These are phyloP conservation scores for Rhyacichthys aspro DNA, from an alignment of 2,797 vertebrate species.

Conservation along the genomic window DNA sequence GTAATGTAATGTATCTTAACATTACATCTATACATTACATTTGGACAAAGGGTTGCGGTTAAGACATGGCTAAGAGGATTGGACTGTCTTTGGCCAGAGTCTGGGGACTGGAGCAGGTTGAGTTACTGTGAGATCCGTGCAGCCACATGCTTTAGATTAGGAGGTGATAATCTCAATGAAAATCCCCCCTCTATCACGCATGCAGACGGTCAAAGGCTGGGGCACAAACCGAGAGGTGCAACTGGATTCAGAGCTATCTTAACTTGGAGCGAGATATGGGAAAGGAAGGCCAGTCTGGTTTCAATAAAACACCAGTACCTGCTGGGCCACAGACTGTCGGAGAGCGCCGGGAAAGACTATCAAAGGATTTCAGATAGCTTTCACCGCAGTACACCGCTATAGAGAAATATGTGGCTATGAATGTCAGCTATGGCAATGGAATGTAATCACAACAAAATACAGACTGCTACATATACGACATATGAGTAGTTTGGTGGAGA, in stretches of 20 bases:
- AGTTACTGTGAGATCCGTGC: slow-evolving; percentile 61
- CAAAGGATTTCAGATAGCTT: slow-evolving; percentile 56
- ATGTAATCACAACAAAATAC: slow-evolving; percentile 21
- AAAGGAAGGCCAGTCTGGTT: slow-evolving; percentile 69
- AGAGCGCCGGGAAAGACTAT: slow-evolving; percentile 49
- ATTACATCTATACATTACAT: too few species aligned
- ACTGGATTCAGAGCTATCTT: slow-evolving; percentile 65
- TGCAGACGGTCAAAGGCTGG: slow-evolving; percentile 58
- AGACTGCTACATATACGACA: too few species aligned
- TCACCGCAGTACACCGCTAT: slow-evolving; percentile 55
- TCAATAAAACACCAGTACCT: slow-evolving; percentile 76
- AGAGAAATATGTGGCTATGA: slow-evolving; percentile 30
- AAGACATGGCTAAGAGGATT: slow-evolving; percentile 60
- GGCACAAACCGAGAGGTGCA: slow-evolving; percentile 63
- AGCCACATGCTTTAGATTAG: slow-evolving; percentile 85
- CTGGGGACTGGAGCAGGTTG: slow-evolving; percentile 58
- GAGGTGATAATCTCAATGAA: slow-evolving; percentile 79
- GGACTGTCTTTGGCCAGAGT: slow-evolving; percentile 59
- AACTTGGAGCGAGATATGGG: slow-evolving; percentile 54
- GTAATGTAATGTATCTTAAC: too few species aligned
- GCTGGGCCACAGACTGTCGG: slow-evolving; percentile 67
- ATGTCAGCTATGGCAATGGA: slow-evolving; percentile 17
- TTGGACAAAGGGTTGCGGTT: slow-evolving; percentile 37
- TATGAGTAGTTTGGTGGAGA: not conserved
- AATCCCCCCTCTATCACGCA: slow-evolving; percentile 65